phyloP scores from a whole-genome alignment of 2,888 invertebrate species.

The Congeria kusceri region DNA sequence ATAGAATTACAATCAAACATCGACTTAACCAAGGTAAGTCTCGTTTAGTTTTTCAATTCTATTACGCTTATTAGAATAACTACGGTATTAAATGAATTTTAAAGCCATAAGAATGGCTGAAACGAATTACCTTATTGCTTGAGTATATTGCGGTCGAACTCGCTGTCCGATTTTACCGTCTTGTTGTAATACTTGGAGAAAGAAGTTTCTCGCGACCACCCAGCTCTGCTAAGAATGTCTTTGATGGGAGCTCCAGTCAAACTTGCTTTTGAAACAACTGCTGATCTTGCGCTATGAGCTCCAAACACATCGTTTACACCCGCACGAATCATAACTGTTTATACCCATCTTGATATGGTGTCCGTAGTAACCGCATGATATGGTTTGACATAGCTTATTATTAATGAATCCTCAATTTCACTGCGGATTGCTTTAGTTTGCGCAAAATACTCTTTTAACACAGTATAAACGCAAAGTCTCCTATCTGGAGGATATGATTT shows the following conservation, averaged over 20 bases:
- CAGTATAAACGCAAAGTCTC: constrained; percentile 24
- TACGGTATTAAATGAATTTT: too few relatives aligned
- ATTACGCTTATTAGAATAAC: too few relatives aligned
- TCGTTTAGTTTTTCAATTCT: too few relatives aligned
- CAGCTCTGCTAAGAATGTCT: constrained; percentile 20
- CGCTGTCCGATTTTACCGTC: too few relatives aligned
- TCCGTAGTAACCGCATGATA: constrained; percentile 8
- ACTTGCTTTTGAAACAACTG: constrained; percentile 10
- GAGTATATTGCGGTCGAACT: too few relatives aligned
- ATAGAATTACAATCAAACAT: too few relatives aligned
- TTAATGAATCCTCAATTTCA: not conserved
- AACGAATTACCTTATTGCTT: too few relatives aligned
- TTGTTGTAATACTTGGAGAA: constrained; percentile 24
- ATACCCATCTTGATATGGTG: constrained; percentile 23
- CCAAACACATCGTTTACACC: too few relatives aligned
- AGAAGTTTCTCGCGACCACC: constrained; percentile 3
- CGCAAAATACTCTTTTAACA: constrained; percentile 20
- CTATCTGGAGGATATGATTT: constrained; percentile 41
- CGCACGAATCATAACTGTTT: constrained; percentile 18
- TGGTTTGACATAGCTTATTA: constrained; percentile 33
- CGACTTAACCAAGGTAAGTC: too few relatives aligned
- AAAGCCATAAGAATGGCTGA: too few relatives aligned
- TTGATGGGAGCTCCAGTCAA: not conserved
- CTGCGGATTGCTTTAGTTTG: not conserved
- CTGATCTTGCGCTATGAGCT: constrained; percentile 22